Percentiles rank a stretch among this genome's conserved stretches.
These are phyloP conservation scores for Rotaria macrura DNA, from an alignment of 2,888 invertebrate species.

Conservation along the genomic window DNA sequence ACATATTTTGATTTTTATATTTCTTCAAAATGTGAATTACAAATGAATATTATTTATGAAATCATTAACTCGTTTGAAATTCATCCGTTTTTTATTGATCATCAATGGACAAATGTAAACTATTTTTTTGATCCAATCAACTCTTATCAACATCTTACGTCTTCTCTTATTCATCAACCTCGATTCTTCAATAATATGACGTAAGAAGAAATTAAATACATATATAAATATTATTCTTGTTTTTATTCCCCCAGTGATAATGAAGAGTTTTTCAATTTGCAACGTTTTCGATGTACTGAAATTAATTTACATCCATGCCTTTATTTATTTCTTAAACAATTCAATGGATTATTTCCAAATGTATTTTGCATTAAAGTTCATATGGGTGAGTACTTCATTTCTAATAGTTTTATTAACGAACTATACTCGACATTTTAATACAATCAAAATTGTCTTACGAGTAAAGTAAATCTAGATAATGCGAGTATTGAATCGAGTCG, in stretches of 20 bases:
- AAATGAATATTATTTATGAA: not conserved
- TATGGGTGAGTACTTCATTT: not conserved
- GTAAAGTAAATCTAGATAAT: no score
- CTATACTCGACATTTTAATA: no score
- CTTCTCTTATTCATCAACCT: not conserved
- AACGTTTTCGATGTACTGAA: no score
- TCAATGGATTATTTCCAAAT: no score
- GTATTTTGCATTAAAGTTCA: not conserved
- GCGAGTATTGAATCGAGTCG: no score
- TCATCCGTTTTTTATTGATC: not conserved
- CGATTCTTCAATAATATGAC: not conserved
- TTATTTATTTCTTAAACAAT: no score
- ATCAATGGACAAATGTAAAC: not conserved
- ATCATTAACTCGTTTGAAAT: not conserved
- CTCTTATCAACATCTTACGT: not conserved
- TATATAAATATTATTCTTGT: no score
- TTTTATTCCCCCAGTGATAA: not conserved
- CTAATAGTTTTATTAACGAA: no score
- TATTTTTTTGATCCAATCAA: not conserved
- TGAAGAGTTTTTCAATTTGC: no score
- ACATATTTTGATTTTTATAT: not conserved
- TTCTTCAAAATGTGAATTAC: not conserved
- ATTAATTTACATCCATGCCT: no score
- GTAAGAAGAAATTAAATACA: not conserved
- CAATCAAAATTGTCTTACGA: no score